Evolutionary conservation across 2,888 invertebrate genomes (phyloP), one percentile per base, ranked within the genome.

Genomic region (Noctua comes): DNA sequence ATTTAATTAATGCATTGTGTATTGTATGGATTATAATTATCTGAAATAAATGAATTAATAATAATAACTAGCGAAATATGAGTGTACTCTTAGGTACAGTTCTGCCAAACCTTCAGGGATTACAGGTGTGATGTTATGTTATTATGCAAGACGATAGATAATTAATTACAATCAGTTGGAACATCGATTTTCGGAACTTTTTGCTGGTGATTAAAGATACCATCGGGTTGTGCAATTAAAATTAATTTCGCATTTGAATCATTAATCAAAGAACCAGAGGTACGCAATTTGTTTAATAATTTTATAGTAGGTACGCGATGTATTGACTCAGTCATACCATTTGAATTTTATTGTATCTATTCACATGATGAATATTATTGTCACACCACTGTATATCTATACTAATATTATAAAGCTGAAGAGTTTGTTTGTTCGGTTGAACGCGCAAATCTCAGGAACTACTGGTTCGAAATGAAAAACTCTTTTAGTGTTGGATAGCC

Each of bases 111-210:
- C 43, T n/a, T 66, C n/a, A 3, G 4, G n/a, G 16, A 16, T 43
- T 10, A 18, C 4, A 16, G 3, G n/a, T n/a, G n/a, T n/a, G 0
- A 66, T 27, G 13, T 43, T 27, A 66, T 43, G n/a, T 43, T 46
- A 76, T 84, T 68, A 84, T 31, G 64, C 74, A 79, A 79, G 46
- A 72, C 73, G 75, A 68, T 66, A 72, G 43, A 77, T 81, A 78
- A 85, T 85, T 85, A 73, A 85, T 85, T 79, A 74, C 65, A 79
- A 79, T 77, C 77, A 83, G 40, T 65, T 81, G 71, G 73, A 86
- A 73, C 77, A 80, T 76, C 69, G 72, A 74, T 83, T 84, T 84
- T 80, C 48, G 40, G 71, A 80, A 77, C 65, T 84, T 84, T 84
- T 77, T 84, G 84, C 65, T 72, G 57, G 31, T 31, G 57, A 83